Conservation (phyloP, 2,113 vertebrate species). For the Recurvirostra avosetta region DNA sequence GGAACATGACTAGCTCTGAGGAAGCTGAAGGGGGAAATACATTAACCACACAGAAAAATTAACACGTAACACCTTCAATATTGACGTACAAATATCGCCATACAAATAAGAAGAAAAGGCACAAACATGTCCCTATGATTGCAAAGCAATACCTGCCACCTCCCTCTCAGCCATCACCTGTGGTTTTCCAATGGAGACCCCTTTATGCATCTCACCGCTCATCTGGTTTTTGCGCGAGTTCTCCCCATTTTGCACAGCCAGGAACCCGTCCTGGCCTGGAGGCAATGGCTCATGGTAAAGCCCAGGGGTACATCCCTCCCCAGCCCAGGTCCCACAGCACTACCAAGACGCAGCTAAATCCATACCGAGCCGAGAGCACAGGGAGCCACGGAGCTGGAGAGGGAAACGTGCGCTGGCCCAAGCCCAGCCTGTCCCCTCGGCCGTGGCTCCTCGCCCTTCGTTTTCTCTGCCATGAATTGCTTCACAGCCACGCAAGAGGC, state of each 20-base stretch:
- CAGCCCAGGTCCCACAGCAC: neutral
- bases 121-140: rapidly evolving
- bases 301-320: neutral
- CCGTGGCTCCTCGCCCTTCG: neutral
- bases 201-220: neutral
- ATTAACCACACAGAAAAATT: neutral
- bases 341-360: neutral
- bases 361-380: rapidly evolving
- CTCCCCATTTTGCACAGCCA: neutral
- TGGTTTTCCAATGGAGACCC: neutral
- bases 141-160: neutral
- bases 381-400: neutral
- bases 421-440: neutral
- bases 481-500: neutral
- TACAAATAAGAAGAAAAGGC: neutral
- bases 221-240: neutral
- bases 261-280: neutral
- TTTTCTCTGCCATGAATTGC: neutral
- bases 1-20: neutral
- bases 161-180: neutral
- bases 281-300: neutral
- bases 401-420: neutral
- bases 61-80: neutral
- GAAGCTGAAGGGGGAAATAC: neutral
- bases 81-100: neutral